Evolutionary conservation across 1,140 invertebrate species (phyloP).

Genomic region (Caligus rogercresseyi): DNA sequence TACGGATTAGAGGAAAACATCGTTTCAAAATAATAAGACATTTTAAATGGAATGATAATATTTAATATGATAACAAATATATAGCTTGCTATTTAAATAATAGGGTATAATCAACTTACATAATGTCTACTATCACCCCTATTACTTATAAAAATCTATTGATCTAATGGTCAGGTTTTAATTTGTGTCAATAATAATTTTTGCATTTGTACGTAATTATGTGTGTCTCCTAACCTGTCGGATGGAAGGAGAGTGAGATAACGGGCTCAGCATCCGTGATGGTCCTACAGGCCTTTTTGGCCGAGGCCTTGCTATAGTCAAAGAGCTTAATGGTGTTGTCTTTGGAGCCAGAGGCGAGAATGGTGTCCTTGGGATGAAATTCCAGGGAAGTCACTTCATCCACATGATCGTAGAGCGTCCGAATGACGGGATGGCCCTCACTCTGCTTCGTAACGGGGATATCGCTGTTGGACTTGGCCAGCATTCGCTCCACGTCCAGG

Average conservation of each 20-base stretch:
- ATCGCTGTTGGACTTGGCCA: constrained; percentile 53
- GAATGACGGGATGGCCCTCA: constrained; percentile 89
- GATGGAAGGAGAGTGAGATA: constrained; percentile 76
- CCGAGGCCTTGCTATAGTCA: constrained; percentile 92
- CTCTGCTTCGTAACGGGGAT: constrained; percentile 45
- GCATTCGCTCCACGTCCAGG: constrained; percentile 89
- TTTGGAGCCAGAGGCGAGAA: constrained; percentile 77
- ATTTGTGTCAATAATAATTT: neutral
- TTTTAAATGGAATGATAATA: no score
- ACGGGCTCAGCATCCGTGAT: constrained; percentile 84
- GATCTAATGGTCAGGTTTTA: no score
- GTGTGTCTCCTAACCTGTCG: no score
- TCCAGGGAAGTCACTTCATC: constrained; percentile 82
- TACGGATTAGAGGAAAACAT: no score
- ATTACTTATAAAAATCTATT: no score
- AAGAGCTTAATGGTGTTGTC: constrained; percentile 91
- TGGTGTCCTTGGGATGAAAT: constrained; percentile 83
- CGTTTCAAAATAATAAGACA: no score
- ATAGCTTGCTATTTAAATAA: no score
- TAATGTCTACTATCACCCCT: no score
- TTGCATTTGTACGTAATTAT: constrained; percentile 39
- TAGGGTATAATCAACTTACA: no score
- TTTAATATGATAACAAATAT: no score
- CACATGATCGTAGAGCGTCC: constrained; percentile 88
- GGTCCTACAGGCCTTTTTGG: constrained; percentile 90